Base-by-base conservation (phyloP, 2,113 vertebrate species). In the Phodopus roborovskii region DNA sequence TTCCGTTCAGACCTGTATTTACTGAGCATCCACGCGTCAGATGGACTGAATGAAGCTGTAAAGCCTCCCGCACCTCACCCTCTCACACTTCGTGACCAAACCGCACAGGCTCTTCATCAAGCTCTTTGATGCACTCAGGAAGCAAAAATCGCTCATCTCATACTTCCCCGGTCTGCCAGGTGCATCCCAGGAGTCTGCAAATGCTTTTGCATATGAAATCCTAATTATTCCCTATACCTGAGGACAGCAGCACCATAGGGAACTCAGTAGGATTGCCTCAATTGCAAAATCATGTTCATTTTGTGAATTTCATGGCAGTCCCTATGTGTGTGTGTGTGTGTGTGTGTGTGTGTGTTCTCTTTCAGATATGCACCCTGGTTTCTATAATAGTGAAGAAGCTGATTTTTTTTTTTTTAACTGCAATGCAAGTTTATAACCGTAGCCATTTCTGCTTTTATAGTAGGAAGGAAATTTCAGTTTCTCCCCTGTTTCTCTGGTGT, bases 321-420 rank as follows among this genome's bases (percentile, higher is more conserved):
- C 39, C 28, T 79, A 48, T 56, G 3, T 56, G 11, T 56, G 11
- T 56, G 30, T 64, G 90, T 50, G 7, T 50, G 50, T 50, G 50
- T 50, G 7, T 50, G 7, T 50, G 50, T 92, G n/a, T 42, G 58
- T 82, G 77, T 24, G 24, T 19, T 16, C 36, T 83, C 53, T 86
- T 68, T 95, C 19, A 70, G 58, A 60, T 88, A 53, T 22, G 30
- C 48, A 9, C 33, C 16, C 24, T 85, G 20, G 4, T 92, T 94
- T 95, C 94, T 94, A 88, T 92, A 94, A 79, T 48, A 90, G 70
- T 39, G n/a, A 92, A 88, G 58, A 93, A 93, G 93, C 16, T 88
- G 12, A 39, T 79, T 81, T 64, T 11, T 45, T 64, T 11, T 45
- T 45, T 56, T 56, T 90, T 77, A 95, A 50, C n/a, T 75, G 19